Evolutionary conservation across 2,113 vertebrate genomes (phyloP), one percentile per base, ranked within the genome.

Genomic region (Nettapus auritus): DNA sequence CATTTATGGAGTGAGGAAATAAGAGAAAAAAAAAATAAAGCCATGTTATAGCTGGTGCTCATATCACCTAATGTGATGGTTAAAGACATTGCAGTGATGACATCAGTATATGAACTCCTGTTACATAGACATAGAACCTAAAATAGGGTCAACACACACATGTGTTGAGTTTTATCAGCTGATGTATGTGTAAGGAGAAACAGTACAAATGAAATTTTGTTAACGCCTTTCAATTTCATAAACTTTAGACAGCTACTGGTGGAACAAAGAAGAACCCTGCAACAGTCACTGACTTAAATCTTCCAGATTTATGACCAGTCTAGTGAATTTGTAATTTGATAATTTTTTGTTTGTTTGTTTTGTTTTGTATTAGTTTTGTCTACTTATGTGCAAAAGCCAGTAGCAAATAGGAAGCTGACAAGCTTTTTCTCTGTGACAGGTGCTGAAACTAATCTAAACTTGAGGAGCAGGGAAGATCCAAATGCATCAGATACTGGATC

Each of bases 371-470:
- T 78, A 83, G 2, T 26, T 76, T 86, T 48, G 74, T 60, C 23
- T 82, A 26, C 7, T 60, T 79, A 11, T 3, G 25, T n/a, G 8
- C 50, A 31, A 75, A 91, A 88, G 20, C 13, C 8, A 4, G 10
- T 76, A n/a, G 33, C 82, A 69, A 70, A 50, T n/a, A 79, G 20
- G 40, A 83, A 73, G 10, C 44, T 94, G 57, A 95, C 62, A 71
- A 14, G 28, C 1, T 36, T 63, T 94, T 94, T 87, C 76, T 92
- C 42, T 95, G 14, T 89, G 20, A 57, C 94, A 99, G 99, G 98
- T 97, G 98, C 98, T 97, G 99, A 99, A 97, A 99, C 98, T 50
- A 99, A 99, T 97, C 98, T 99, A 97, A 99, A 99, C 94, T 96
- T 99, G 62, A 98, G 98, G 52, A 98, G 98, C 81, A 98, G 96